A percentile compares a stretch with the other conserved stretches of the same genome.
phyloP scores from a whole-genome alignment of 2,797 vertebrate genomes.

The Mus spretus region DNA sequence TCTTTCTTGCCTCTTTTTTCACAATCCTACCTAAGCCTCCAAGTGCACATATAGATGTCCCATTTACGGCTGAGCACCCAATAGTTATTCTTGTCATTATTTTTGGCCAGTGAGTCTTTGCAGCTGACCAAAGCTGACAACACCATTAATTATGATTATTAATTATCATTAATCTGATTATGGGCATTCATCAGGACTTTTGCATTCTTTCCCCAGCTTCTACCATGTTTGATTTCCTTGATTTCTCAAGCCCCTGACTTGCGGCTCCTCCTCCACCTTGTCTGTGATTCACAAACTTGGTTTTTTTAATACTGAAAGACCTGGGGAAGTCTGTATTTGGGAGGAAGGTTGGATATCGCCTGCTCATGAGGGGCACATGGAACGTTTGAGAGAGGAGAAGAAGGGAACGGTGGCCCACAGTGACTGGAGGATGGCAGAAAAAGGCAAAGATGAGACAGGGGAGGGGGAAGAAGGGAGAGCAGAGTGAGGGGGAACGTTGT shows the following conservation, averaged over 20 bases:
- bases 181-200: neutral
- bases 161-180: neutral
- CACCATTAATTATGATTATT: neutral
- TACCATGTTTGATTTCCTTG: neutral
- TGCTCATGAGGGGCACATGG: neutral
- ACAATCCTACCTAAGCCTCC: neutral
- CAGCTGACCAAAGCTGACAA: neutral
- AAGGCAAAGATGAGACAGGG: neutral
- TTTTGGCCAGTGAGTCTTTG: neutral
- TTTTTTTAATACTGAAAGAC: neutral
- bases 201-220: neutral
- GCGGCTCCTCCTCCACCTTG: neutral
- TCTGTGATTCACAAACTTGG: neutral
- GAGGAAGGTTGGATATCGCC: neutral
- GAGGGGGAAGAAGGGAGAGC: neutral
- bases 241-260: neutral
- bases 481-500: neutral
- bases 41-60: neutral
- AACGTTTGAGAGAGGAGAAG: neutral
- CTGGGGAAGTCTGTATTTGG: neutral
- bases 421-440: neutral
- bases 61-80: neutral
- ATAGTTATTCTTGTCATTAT: neutral
- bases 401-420: fast-evolving
- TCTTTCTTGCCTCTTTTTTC: neutral